phyloP scores from a whole-genome alignment of 2,888 invertebrate genomes.

The Lithophane semibrunnea region DNA sequence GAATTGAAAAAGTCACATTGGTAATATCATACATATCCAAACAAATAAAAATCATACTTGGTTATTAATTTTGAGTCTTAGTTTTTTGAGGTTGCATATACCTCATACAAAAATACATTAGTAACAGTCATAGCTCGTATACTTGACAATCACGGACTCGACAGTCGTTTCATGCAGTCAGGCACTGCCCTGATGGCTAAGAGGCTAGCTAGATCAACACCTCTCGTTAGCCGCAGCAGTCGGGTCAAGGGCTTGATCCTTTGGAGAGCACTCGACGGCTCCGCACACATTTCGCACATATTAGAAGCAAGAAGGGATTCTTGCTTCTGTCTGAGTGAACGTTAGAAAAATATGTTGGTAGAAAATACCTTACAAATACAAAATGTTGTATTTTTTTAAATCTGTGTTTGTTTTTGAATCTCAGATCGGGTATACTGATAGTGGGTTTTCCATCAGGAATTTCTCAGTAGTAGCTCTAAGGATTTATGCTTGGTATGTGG shows the following conservation, averaged over 20 bases:
- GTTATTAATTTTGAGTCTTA: background rate
- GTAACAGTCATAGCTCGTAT: background rate
- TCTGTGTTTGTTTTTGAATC: background rate
- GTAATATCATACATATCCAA: background rate
- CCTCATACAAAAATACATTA: background rate
- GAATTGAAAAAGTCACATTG: background rate
- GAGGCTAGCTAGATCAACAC: slow-evolving; percentile 53
- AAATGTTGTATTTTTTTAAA: too few relatives aligned
- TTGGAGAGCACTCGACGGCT: slow-evolving; percentile 23
- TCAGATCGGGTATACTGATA: background rate
- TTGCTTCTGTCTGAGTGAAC: slow-evolving; percentile 5
- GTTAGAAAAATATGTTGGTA: background rate
- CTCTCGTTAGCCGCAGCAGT: slow-evolving; percentile 46
- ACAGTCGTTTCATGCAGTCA: background rate
- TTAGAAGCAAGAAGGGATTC: too few relatives aligned
- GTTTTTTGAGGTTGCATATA: background rate
- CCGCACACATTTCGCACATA: background rate
- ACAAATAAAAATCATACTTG: background rate
- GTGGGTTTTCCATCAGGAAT: background rate
- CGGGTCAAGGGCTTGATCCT: slow-evolving; percentile 48
- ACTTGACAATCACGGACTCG: background rate
- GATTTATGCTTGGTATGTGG: background rate
- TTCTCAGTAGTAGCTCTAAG: background rate
- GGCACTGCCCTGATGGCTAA: slow-evolving; percentile 17
- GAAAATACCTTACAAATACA: background rate